These are phyloP conservation scores for Ylistrum balloti DNA, from an alignment of 1,140 invertebrate species.

Conservation along the genomic window DNA sequence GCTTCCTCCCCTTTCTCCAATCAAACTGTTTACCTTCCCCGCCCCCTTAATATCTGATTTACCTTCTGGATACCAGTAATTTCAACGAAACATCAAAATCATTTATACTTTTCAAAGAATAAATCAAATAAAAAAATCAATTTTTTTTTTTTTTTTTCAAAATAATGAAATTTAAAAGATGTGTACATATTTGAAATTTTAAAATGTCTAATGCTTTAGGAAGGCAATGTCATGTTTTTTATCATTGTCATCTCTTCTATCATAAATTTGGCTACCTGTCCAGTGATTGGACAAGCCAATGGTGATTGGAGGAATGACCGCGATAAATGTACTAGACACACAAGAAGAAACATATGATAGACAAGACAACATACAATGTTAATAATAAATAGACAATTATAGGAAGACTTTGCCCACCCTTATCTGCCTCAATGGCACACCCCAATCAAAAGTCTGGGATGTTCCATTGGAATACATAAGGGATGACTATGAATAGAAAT, in stretches of 20 bases:
- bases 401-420: conserved; percentile 21
- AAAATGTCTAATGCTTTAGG: conserved; percentile 38
- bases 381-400: conserved; percentile 40
- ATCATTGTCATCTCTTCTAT: neutral
- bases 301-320: neutral
- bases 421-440: neutral
- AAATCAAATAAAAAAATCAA: no score
- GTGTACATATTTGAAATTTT: neutral
- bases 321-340: neutral
- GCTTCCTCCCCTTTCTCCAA: neutral
- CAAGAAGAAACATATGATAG: neutral
- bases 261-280: neutral
- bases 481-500: conserved; percentile 30
- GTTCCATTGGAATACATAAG: neutral
- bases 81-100: no score
- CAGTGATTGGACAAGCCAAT: neutral
- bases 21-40: neutral
- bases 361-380: conserved; percentile 20
- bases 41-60: neutral
- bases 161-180: neutral
- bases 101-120: no score
- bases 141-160: neutral
- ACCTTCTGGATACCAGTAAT: neutral
- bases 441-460: neutral
- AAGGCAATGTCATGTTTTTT: neutral